Evolutionary conservation across 2,113 vertebrate genomes (phyloP).

Genomic region (Ptyas mucosa): DNA sequence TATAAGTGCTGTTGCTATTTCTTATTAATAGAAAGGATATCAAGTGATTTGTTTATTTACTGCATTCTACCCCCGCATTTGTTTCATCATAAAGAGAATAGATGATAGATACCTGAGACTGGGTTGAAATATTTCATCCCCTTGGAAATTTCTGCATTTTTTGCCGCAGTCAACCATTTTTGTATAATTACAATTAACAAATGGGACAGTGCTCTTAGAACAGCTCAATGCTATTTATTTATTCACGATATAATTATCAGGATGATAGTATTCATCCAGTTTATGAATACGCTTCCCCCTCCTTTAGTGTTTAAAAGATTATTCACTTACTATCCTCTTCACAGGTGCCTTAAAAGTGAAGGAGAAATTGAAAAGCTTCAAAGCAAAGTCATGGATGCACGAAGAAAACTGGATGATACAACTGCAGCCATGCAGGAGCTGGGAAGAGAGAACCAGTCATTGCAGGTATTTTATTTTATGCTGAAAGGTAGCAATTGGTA

Average conservation of each 20-base stretch:
- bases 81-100: background rate
- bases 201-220: background rate
- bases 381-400: slow-evolving; percentile 86
- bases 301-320: slow-evolving; percentile 4
- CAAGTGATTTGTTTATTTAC: background rate
- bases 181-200: background rate
- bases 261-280: background rate
- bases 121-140: background rate
- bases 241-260: background rate
- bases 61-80: background rate
- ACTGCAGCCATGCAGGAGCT: slow-evolving; percentile 97
- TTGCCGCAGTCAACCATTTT: background rate
- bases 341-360: slow-evolving; percentile 96
- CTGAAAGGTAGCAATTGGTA: background rate
- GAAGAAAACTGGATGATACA: slow-evolving; percentile 93
- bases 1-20: background rate
- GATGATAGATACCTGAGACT: background rate
- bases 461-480: slow-evolving; percentile 76
- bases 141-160: background rate
- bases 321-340: background rate
- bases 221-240: slow-evolving; percentile 7
- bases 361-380: slow-evolving; percentile 98
- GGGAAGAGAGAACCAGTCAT: slow-evolving; percentile 93
- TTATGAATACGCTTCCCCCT: background rate
- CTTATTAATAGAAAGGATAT: background rate